Base-by-base conservation (phyloP, 1,140 invertebrate species). In the Tachypleus tridentatus region DNA sequence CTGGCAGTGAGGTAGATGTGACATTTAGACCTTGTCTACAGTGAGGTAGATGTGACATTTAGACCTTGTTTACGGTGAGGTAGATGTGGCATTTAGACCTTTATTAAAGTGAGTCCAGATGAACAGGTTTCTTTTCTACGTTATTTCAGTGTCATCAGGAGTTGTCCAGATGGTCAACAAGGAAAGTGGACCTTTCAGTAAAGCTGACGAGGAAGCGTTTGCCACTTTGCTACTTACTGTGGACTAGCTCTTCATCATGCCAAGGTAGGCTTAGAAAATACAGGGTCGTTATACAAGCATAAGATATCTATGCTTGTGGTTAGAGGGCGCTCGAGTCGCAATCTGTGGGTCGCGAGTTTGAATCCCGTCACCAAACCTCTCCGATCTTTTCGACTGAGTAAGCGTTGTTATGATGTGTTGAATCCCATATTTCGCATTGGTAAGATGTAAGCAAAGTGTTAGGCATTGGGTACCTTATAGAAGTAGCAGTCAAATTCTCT, bases 121-220 rank as follows among this genome's bases (percentile, higher is more conserved):
- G 29, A 29, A 54, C 53, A 54, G 0, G n/a, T 58, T 47, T 58
- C 47, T 54, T 50, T 66, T 54, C 3, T 47, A 54, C n/a, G 11
- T 51, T n/a, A 9, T 50, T 53, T 54, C 71, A 82, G 80, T 67
- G 82, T 89, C 7, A 88, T 89, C 61, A n/a, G 89, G 88, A 6
- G 88, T 93, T 3, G 86, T 93, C 4, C 89, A 93, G 77, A 91
- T 92, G 88, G 87, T 91, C 0, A 91, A 91, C 74, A 91, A 91
- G 76, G 76, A 82, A 48, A 76, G 79, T 51, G 85, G 85, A 3
- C 74, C 75, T 48, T 91, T 91, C 73, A 87, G 81, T 9, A 83
- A 82, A 71, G 82, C 85, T 61, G 89, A 93, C 72, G 87, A 91
- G 77, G 85, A 86, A 70, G 84, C 86, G 3, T 93, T 93, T 77